Base-by-base conservation (phyloP, 2,888 invertebrate species). In the Phengaris alcon region DNA sequence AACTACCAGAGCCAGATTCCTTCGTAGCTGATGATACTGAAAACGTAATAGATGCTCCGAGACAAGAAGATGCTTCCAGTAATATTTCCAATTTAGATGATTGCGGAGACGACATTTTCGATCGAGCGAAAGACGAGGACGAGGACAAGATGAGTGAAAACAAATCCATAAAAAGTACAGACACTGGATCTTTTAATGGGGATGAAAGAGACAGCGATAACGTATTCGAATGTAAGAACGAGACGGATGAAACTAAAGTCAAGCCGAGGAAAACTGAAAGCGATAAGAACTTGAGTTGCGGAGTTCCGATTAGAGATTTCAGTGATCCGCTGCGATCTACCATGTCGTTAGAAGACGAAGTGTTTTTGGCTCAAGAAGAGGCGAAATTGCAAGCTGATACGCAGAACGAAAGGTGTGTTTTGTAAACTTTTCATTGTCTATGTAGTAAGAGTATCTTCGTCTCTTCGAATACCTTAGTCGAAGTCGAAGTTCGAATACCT, bases 271-370 rank as follows among this genome's bases (percentile, higher is more conserved):
- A 90, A 78, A 81, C 86, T 0, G 92, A 90, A 6, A 87, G 87
- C 77, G 91, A 90, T 78, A 90, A 91, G 76, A 91, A 88, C 12
- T 78, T 89, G 2, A 91, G 91, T 77, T 93, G 90, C 77, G 93
- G 93, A 2, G 93, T 94, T 0, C 92, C 95, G 0, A 95, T 97
- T 5, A 94, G 95, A 74, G 97, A 97, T 86, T 96, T 96, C 80
- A 97, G 97, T 77, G 98, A 98, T 91, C 98, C 98, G 0, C 89
- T 98, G 72, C 96, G 94, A 0, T 89, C 95, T 0, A 90, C 90
- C 88, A 89, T 87, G 78, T 90, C 83, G 12, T 89, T 86, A 52
- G 91, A 91, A 7, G 93, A 93, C 75, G 94, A 94, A 1, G 93
- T 93, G 13, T 92, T 93, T 68, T 79, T 93, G 46, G 90, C 93